Percentiles rank a stretch among this genome's conserved stretches.
These are phyloP conservation scores for Gymnorhina tibicen DNA, from an alignment of 2,113 vertebrate genomes.

Conservation along the genomic window DNA sequence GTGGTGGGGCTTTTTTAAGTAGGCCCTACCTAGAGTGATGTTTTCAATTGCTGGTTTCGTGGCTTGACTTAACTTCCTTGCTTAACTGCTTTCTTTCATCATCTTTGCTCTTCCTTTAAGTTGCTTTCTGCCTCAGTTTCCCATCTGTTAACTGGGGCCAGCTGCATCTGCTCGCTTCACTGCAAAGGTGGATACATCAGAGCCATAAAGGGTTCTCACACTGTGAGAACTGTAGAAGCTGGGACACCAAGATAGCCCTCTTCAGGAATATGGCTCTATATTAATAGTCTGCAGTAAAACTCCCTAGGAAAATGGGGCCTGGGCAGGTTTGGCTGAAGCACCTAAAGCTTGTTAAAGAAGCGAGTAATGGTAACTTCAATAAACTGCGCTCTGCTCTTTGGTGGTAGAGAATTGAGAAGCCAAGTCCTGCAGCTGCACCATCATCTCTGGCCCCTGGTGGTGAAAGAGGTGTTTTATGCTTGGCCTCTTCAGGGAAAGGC, in stretches of 20 bases:
- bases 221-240: neutral
- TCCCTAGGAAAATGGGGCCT: neutral
- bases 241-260: neutral
- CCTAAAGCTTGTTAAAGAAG: neutral
- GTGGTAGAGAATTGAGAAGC: neutral
- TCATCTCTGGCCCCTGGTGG: neutral
- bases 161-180: neutral
- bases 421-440: neutral
- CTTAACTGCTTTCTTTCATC: neutral
- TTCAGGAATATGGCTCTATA: neutral
- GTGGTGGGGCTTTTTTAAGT: neutral
- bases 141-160: neutral
- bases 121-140: neutral
- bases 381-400: neutral
- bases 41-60: neutral
- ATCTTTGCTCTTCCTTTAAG: neutral
- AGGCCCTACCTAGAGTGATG: neutral
- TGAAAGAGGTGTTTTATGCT: neutral
- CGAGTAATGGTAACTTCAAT: neutral
- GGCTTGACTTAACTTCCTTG: neutral
- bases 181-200: neutral
- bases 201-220: neutral
- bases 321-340: neutral
- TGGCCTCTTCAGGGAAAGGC: neutral
- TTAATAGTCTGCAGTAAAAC: neutral